Evolutionary conservation across 92 coral and sea anemone species (phyloP), one percentile per base, ranked within the genome.

Genomic region (Parazoanthus atlanticus): DNA sequence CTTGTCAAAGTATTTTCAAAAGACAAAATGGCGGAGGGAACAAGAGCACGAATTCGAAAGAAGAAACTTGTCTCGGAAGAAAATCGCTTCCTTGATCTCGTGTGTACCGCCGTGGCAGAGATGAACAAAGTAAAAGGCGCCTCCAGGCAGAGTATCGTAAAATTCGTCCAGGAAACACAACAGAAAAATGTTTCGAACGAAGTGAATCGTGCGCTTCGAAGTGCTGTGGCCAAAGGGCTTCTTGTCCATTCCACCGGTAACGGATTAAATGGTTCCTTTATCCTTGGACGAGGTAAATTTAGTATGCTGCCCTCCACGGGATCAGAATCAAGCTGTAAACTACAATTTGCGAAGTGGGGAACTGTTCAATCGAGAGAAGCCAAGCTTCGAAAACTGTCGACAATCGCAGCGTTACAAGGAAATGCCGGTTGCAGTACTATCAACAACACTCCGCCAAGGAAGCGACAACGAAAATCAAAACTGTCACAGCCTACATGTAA

Each of bases 221-320:
- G 79, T 30, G 98, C 98, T 5, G 38, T 95, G 4, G 80, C 80
- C 32, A 47, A 81, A 74, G 98, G 98, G 41, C 78, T 93, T 40
- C 85, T 95, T 47, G 87, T 90, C 41, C 92, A 91, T 30, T 84
- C 90, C 11, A 84, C 91, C 23, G 98, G 98, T 15, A 80, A 91
- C 47, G 98, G 98, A 10, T 79, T 95, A 30, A 95, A 95, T 69
- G 98, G 98, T 15, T 93, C 98, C 25, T 95, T 93, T 74, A 73
- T 90, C 15, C 87, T 91, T 28, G 81, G 91, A 47, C 76, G 9
- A 70, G 67, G 34, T 41, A 69, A 40, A 46, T 71, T 16, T 10
- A 66, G 5, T 66, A 3, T 65, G 26, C 56, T n/a, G 25, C 21
- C 85, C 54, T 81, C 85, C 4, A 58, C 31, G 1, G 58, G 7